Evolutionary conservation across 1,140 invertebrate genomes (phyloP).

Genomic region (Aphaenogaster floridana): DNA sequence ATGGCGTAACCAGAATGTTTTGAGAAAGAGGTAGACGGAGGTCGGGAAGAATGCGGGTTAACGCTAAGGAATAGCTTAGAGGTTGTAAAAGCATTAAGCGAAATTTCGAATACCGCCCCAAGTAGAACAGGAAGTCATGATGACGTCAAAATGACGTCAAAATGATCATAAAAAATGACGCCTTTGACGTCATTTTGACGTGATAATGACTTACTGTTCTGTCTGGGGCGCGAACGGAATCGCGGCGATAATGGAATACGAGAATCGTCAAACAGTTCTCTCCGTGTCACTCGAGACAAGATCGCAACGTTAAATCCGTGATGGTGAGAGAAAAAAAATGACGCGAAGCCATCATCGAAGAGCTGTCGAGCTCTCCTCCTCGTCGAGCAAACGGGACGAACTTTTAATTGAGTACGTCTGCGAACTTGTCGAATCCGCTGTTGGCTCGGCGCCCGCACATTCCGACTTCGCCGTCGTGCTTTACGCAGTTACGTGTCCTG

Average conservation of each 20-base stretch:
- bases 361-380: not conserved
- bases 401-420: constrained; percentile 76
- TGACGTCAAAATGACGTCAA: no score
- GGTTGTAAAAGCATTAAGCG: constrained; percentile 8
- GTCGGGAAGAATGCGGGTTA: constrained; percentile 25
- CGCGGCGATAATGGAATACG: constrained; percentile 54
- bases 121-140: no score
- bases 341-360: constrained; percentile 10
- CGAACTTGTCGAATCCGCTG: constrained; percentile 69
- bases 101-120: constrained; percentile 41
- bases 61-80: not conserved
- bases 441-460: constrained; percentile 60
- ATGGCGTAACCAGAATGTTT: not conserved
- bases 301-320: constrained; percentile 32
- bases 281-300: constrained; percentile 30
- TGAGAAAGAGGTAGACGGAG: constrained; percentile 50
- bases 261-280: constrained; percentile 28
- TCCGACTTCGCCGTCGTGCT: not conserved
- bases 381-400: constrained; percentile 37
- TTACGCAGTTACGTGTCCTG: constrained; percentile 33
- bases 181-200: no score
- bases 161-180: no score
- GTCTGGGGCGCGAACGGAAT: not conserved
- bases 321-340: not conserved
- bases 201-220: no score